These are phyloP conservation scores for Microtus oregoni DNA, from an alignment of 2,113 vertebrate genomes.

Conservation along the genomic window DNA sequence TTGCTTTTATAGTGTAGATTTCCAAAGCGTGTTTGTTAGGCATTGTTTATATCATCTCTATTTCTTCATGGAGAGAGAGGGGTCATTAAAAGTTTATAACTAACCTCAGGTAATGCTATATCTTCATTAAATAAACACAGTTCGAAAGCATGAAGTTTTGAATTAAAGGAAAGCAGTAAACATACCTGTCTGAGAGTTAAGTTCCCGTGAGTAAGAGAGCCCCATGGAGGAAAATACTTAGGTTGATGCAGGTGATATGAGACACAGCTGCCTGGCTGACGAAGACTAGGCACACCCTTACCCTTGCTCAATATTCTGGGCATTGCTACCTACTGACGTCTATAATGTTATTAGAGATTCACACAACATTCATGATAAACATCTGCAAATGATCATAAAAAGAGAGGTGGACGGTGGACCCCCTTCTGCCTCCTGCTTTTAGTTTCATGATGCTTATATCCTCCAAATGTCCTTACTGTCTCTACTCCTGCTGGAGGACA, in stretches of 20 bases:
- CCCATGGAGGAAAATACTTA: constrained; percentile 11
- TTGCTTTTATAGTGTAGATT: constrained; percentile 19
- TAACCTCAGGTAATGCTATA: not conserved
- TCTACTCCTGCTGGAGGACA: not conserved
- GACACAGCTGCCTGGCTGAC: not conserved
- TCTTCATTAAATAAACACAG: constrained; percentile 47
- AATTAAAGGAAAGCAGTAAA: constrained; percentile 46
- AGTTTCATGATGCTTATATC: not conserved
- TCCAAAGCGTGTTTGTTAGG: constrained; percentile 22
- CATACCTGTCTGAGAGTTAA: not conserved
- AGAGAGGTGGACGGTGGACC: not conserved
- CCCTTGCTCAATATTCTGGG: not conserved
- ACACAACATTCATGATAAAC: not conserved
- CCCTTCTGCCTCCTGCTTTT: not conserved
- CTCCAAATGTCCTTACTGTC: not conserved
- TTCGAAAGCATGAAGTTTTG: not conserved
- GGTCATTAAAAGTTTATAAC: constrained; percentile 31
- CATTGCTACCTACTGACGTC: not conserved
- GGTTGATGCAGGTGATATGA: not conserved
- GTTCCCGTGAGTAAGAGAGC: not conserved
- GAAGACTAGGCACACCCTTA: not conserved
- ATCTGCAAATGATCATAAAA: not conserved
- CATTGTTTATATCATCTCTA: constrained; percentile 16
- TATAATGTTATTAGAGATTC: not conserved
- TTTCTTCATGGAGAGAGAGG: not conserved